Evolutionary conservation across 2,797 vertebrate species (phyloP).

Genomic region (Hydrocynus forskahlii): DNA sequence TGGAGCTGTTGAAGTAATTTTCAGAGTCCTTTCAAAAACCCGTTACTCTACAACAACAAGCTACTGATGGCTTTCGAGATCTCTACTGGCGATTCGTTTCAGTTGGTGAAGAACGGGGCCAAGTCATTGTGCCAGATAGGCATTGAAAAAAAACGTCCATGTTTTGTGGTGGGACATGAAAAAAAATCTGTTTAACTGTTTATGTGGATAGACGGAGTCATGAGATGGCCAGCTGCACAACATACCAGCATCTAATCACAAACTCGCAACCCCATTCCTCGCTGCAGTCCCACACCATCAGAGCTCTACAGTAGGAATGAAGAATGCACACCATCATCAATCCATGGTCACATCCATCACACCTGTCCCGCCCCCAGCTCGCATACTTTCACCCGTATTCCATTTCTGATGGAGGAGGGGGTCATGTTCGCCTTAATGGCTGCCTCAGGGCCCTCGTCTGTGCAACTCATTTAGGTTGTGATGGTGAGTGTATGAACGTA

Average conservation of each 20-base stretch:
- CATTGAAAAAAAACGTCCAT: slow-evolving; percentile 4
- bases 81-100: slow-evolving; percentile 16
- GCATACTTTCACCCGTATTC: slow-evolving; percentile 4
- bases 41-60: slow-evolving; percentile 43
- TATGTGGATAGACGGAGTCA: not conserved
- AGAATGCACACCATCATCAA: slow-evolving; percentile 29
- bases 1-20: slow-evolving; percentile 47
- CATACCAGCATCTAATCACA: not conserved
- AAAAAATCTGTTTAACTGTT: not conserved
- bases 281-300: slow-evolving; percentile 11
- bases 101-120: not conserved
- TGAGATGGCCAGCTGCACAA: not conserved
- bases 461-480: slow-evolving; percentile 67
- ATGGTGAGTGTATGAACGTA: slow-evolving; percentile 5
- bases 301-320: not conserved
- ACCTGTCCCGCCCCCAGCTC: not conserved
- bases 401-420: slow-evolving; percentile 31
- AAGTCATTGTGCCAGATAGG: slow-evolving; percentile 15
- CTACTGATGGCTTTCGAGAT: slow-evolving; percentile 16
- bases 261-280: not conserved
- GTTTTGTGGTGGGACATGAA: slow-evolving; percentile 9
- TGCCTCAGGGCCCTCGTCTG: slow-evolving; percentile 55
- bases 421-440: slow-evolving; percentile 29
- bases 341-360: slow-evolving; percentile 36
- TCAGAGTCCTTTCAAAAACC: slow-evolving; percentile 50